A percentile compares a stretch with the other conserved stretches of the same genome.
These are phyloP conservation scores for Oligia latruncula DNA, from an alignment of 2,888 invertebrate genomes.

Conservation along the genomic window DNA sequence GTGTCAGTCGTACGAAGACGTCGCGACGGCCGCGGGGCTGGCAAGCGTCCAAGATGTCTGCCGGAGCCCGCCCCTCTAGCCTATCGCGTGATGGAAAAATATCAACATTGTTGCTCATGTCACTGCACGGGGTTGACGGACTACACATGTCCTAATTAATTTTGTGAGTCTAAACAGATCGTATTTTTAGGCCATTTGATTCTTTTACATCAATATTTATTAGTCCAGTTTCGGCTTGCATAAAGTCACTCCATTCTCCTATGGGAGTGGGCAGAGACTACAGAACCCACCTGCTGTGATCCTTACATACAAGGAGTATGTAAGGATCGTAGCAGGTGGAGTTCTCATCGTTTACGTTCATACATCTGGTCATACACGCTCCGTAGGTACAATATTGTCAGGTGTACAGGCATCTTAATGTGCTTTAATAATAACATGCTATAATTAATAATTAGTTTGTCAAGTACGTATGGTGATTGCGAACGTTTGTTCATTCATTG, in stretches of 20 bases:
- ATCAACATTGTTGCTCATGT: constrained; percentile 58
- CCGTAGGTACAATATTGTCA: not conserved
- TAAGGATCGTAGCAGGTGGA: too few relatives aligned
- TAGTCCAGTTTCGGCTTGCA: not conserved
- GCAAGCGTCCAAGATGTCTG: constrained; percentile 62
- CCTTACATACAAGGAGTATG: not conserved
- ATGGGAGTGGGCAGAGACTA: not conserved
- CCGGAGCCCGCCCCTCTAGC: constrained; percentile 42
- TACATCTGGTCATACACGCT: not conserved
- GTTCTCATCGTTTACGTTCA: not conserved
- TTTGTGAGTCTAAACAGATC: constrained; percentile 9
- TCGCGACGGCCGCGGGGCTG: constrained; percentile 55
- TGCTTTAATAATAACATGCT: not conserved
- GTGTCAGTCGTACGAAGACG: constrained; percentile 58
- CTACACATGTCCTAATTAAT: constrained; percentile 31
- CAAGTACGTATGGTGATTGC: not conserved
- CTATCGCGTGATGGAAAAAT: constrained; percentile 61
- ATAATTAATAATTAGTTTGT: constrained; percentile 4
- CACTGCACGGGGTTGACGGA: constrained; percentile 54
- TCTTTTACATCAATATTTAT: constrained; percentile 5
- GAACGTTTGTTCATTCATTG: not conserved
- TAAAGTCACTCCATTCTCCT: not conserved
- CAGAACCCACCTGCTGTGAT: not conserved
- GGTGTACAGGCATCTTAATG: not conserved
- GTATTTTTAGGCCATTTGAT: constrained; percentile 9